Evolutionary conservation across 2,888 invertebrate species (phyloP), one percentile per base, ranked within the genome.

Genomic region (Pocota personata): DNA sequence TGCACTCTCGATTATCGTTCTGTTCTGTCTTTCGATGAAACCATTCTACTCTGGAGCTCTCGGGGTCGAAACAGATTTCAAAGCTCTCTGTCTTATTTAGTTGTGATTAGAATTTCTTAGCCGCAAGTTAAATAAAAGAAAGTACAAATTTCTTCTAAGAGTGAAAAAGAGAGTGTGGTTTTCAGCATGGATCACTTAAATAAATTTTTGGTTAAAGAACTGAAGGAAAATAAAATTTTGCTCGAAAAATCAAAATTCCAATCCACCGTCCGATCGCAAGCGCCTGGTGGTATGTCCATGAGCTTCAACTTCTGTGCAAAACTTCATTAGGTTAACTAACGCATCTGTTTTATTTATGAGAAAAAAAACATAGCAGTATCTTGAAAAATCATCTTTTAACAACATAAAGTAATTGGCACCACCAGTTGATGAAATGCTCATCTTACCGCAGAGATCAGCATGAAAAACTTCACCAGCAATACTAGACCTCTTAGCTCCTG

Each of bases 391-490:
- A 32, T 32, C 32, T 32, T 32, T 32, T 32, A 32, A 8, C 6
- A 32, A 32, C 32, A 32, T 32, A 8, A 32, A 32, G 6, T 32
- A 32, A 32, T 32, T 32, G 6, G 10, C 32, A 32, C 32, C 87
- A 50, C 80, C 84, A 71, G 84, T 62, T 43, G 87, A 88, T 37
- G 77, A 67, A 7, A 52, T 35, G 8, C 87, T 75, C 87, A 88
- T 87, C 40, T 80, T 72, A 1, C 86, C 88, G 72, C 87, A 88
- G 7, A 88, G 37, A 66, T 88, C 87, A 10, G 82, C 82, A 76
- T 87, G 88, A 62, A 88, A 79, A 0, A 75, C 57, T 57, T 86
- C 76, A 32, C 82, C 86, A 27, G 82, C 69, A 32, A 8, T 50
- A n/a, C 12, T 46, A 30, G 75, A 10, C 10, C 32, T 1, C 6